Percentiles rank a stretch among this genome's conserved stretches.
These are phyloP conservation scores for Zaprionus ornatus DNA, from an alignment of 1,140 invertebrate genomes.

Conservation along the genomic window DNA sequence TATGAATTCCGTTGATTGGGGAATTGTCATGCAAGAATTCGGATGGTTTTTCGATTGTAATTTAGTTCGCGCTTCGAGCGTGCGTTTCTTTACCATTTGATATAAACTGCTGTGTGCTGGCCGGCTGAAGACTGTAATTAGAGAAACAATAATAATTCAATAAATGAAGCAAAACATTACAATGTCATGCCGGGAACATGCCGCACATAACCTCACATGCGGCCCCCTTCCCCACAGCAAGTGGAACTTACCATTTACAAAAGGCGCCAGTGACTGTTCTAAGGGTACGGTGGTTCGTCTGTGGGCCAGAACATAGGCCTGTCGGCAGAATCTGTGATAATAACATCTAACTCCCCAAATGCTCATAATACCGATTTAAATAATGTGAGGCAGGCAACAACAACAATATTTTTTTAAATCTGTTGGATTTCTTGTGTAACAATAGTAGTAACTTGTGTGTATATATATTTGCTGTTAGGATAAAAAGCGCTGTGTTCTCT, in stretches of 20 bases:
- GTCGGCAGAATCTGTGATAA: conserved; percentile 64
- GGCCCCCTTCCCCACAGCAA: too few species aligned
- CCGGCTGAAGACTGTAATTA: conserved; percentile 47
- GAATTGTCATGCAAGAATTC: conserved; percentile 57
- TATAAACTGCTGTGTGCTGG: conserved; percentile 66
- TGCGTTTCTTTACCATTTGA: conserved; percentile 82
- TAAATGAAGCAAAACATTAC: neutral
- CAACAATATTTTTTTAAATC: conserved; percentile 35
- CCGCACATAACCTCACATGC: conserved; percentile 49
- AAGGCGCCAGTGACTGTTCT: conserved; percentile 19
- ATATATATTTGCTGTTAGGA: conserved; percentile 15
- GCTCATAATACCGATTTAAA: conserved; percentile 69
- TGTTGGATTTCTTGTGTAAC: conserved; percentile 47
- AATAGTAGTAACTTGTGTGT: conserved; percentile 58
- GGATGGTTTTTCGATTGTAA: conserved; percentile 74
- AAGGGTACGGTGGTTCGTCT: conserved; percentile 37
- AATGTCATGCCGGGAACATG: conserved; percentile 8
- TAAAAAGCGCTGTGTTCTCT: conserved; percentile 23
- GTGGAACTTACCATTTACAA: conserved; percentile 54
- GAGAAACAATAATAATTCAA: neutral
- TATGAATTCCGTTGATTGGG: conserved; percentile 35
- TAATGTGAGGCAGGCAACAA: conserved; percentile 23
- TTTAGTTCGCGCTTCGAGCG: conserved; percentile 72
- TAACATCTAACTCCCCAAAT: conserved; percentile 64
- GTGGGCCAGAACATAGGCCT: conserved; percentile 69